Evolutionary conservation across 2,888 invertebrate genomes (phyloP), one percentile per base, ranked within the genome.

Genomic region (Anaspis maculata): DNA sequence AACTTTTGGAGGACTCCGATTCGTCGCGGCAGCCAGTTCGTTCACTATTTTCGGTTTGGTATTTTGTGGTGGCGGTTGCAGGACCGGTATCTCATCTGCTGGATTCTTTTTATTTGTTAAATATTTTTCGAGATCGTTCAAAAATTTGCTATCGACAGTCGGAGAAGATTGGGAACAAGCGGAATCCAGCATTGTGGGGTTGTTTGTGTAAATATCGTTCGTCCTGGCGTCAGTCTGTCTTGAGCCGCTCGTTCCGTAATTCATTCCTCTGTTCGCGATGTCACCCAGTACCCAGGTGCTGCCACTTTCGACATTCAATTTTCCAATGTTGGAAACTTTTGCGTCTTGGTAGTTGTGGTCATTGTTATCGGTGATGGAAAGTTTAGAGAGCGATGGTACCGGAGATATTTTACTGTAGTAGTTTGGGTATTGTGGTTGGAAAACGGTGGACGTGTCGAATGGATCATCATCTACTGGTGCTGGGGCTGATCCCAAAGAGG

Each of bases 391-490:
- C n/a, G n/a, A n/a, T n/a, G n/a, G n/a, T n/a, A n/a, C n/a, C n/a
- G n/a, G n/a, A n/a, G n/a, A n/a, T n/a, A n/a, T n/a, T n/a, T n/a
- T n/a, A n/a, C n/a, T n/a, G n/a, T n/a, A n/a, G n/a, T n/a, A n/a
- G n/a, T n/a, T n/a, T n/a, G n/a, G n/a, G n/a, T n/a, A n/a, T n/a
- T n/a, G n/a, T n/a, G n/a, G n/a, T n/a, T n/a, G n/a, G n/a, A n/a
- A n/a, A n/a, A n/a, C n/a, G n/a, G n/a, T 42, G 2, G 76, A 76
- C 0, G 82, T 83, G 48, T 83, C 82, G 46, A 83, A 82, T 0
- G 82, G 82, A 66, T 83, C 80, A 5, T 64, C 37, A 4, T 38
- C 39, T 10, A 33, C 44, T 42, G 61, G 61, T 22, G 67, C 19
- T 19, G 5, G 19, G 5, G n/a, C n/a, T n/a, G n/a, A n/a, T n/a